phyloP scores from a whole-genome alignment of 2,797 vertebrate genomes.

The Carcharodon carcharias region DNA sequence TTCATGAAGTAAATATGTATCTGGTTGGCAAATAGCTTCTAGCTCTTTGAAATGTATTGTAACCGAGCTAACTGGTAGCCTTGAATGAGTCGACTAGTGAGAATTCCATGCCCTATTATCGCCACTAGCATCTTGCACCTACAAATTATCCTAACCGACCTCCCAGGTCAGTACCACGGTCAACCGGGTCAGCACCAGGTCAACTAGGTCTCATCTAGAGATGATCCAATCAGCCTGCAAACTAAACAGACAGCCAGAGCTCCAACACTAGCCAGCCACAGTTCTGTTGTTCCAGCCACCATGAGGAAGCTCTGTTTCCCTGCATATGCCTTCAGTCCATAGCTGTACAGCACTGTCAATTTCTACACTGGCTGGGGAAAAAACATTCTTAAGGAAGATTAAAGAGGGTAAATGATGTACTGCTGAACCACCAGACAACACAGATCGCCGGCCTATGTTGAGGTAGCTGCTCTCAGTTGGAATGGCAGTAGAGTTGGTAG shows the following conservation, averaged over 20 bases:
- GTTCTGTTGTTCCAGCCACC: neutral
- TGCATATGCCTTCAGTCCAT: neutral
- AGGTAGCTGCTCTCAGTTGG: neutral
- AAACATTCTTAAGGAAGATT: neutral
- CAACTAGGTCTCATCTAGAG: neutral
- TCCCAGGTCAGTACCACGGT: neutral
- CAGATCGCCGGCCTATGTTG: neutral
- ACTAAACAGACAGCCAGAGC: neutral
- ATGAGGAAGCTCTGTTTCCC: neutral
- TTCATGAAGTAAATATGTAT: neutral
- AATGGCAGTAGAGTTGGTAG: no score
- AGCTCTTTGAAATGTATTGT: neutral
- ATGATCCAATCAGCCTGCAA: neutral
- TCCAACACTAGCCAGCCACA: neutral
- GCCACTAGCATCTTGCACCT: neutral
- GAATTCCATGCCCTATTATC: neutral
- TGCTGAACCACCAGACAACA: neutral
- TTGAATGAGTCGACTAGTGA: neutral
- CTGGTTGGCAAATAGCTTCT: neutral
- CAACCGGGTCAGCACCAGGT: no score
- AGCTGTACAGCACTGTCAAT: neutral
- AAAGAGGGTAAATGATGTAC: neutral
- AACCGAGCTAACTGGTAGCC: neutral
- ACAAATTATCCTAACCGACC: neutral
- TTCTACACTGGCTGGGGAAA: neutral